phyloP scores from a whole-genome alignment of 2,888 invertebrate genomes.

The Dynastes tityus region DNA sequence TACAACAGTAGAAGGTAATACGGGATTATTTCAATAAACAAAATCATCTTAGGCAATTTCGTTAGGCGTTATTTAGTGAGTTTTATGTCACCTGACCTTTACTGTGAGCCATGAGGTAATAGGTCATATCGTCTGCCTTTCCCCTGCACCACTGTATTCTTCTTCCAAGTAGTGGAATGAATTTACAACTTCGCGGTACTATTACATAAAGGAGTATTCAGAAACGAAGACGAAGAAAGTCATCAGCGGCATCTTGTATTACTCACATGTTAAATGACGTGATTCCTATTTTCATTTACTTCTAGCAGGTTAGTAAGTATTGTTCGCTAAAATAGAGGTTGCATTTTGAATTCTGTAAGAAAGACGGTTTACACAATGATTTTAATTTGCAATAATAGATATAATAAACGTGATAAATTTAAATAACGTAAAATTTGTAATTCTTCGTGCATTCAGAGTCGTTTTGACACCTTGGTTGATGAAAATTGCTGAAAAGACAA shows the following conservation, averaged over 20 bases:
- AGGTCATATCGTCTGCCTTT: constrained; percentile 61
- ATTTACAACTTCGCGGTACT: constrained; percentile 36
- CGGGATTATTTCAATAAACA: constrained; percentile 25
- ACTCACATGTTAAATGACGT: too few relatives aligned
- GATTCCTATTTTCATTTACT: too few relatives aligned
- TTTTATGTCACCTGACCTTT: constrained; percentile 60
- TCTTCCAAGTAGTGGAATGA: constrained; percentile 33
- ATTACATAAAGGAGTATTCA: constrained; percentile 22
- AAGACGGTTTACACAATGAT: too few relatives aligned
- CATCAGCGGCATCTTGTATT: neutral
- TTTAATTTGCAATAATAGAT: too few relatives aligned
- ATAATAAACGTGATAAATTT: too few relatives aligned
- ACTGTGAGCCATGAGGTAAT: constrained; percentile 57
- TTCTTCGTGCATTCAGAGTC: too few relatives aligned
- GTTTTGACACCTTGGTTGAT: too few relatives aligned
- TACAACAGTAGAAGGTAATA: neutral
- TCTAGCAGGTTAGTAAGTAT: too few relatives aligned
- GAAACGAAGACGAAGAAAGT: neutral
- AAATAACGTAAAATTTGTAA: too few relatives aligned
- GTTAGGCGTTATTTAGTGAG: constrained; percentile 50
- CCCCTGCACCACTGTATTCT: constrained; percentile 51
- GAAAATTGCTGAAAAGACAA: too few relatives aligned
- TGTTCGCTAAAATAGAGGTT: too few relatives aligned
- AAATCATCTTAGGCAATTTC: constrained; percentile 22
- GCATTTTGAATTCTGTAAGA: too few relatives aligned